Base-by-base conservation (phyloP, 2,797 vertebrate genomes). In the Anomalospiza imberbis region DNA sequence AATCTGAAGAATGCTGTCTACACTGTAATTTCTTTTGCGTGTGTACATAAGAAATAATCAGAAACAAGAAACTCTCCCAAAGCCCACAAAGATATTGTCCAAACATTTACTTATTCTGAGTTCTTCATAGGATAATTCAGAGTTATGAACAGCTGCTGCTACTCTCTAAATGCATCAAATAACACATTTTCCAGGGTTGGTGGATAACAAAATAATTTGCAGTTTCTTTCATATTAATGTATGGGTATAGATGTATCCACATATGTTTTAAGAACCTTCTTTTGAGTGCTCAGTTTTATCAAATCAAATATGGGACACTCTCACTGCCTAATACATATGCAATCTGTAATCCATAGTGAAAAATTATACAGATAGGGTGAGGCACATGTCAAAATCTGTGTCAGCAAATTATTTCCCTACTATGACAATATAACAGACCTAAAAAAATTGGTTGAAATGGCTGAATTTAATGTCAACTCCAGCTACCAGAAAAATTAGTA, bases 21-120 rank as follows among this genome's bases (percentile, higher is more conserved):
- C 16, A 24, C 28, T 25, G 13, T 26, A 78, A 76, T 50, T n/a
- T 12, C 10, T 77, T 78, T 31, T 58, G 6, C 0, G 0, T 0
- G 0, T 8, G 15, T 32, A 61, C 42, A 63, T 9, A 48, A 42
- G 34, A 81, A 75, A 72, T 58, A 70, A 63, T 55, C 36, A 75
- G 54, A 86, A 88, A 42, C 13, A 58, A 31, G 24, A 40, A 81
- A 45, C 14, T 45, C 16, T 61, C 47, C 77, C 3, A 4, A 78
- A 84, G 8, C 11, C 38, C 34, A 87, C 32, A 72, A 87, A 65
- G 15, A 38, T 53, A 81, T 13, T 58, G 24, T 72, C 53, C 32
- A 88, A 90, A 73, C 28, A 60, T 70, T 76, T 50, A 61, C 58
- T 38, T 68, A 24, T 63, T 74, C n/a, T 54, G 40, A 70, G 24